phyloP scores from a whole-genome alignment of 2,113 vertebrate species.

The Elanoides forficatus region DNA sequence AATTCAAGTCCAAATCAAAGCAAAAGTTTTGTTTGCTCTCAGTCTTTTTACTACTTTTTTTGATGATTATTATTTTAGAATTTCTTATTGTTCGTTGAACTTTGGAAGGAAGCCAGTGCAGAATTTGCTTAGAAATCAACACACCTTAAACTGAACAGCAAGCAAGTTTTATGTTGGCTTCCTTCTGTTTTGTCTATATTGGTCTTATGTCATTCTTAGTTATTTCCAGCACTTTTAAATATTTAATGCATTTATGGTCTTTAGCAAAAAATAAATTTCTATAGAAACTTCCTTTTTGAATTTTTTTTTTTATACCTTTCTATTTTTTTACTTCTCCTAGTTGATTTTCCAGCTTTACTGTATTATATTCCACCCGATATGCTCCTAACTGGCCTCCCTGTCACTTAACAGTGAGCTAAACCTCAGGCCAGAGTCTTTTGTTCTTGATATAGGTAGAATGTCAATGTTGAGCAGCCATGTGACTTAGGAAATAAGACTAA shows the following conservation, averaged over 20 bases:
- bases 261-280: neutral
- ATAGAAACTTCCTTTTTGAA: neutral
- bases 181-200: neutral
- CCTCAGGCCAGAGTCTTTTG: neutral
- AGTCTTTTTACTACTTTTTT: neutral
- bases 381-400: neutral
- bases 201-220: neutral
- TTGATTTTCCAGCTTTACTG: neutral
- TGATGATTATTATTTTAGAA: neutral
- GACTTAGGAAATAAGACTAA: neutral
- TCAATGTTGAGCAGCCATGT: neutral
- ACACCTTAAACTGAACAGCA: neutral
- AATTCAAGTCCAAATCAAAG: neutral
- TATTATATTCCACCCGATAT: neutral
- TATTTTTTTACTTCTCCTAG: neutral
- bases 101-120: neutral
- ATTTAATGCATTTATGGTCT: neutral
- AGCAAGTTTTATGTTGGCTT: neutral
- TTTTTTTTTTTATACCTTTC: neutral
- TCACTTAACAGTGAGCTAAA: neutral
- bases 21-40: neutral
- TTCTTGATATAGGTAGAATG: neutral
- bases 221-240: neutral
- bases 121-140: neutral
- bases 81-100: neutral